Percentiles rank a stretch among this genome's conserved stretches.
phyloP scores from a whole-genome alignment of 2,113 vertebrate genomes.

The Arizona elegans region DNA sequence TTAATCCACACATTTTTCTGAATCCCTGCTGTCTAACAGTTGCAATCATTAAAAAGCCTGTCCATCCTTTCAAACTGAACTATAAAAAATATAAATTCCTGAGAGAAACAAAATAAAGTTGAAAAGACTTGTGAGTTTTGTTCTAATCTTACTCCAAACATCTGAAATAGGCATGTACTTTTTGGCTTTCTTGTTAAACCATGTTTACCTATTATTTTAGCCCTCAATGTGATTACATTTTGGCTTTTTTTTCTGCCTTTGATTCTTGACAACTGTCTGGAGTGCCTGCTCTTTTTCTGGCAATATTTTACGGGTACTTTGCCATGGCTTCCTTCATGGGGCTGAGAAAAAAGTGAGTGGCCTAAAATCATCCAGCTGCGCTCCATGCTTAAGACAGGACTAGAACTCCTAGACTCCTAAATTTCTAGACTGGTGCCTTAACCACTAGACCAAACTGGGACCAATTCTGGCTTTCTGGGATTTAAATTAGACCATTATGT shows the following conservation, averaged over 20 bases:
- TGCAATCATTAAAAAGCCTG: not conserved
- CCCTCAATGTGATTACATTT: not conserved
- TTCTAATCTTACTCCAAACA: not conserved
- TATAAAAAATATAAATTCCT: not conserved
- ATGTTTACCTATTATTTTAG: not conserved
- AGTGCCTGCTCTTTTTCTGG: not conserved
- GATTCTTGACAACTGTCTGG: not conserved
- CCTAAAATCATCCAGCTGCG: not conserved
- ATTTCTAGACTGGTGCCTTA: not conserved
- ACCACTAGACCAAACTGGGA: not conserved
- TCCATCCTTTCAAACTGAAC: not conserved
- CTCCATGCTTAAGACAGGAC: not conserved
- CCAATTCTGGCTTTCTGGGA: not conserved
- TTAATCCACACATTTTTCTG: not conserved
- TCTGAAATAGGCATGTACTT: not conserved
- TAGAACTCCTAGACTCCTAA: not conserved
- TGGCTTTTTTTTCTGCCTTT: not conserved
- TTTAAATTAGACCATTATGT: not conserved
- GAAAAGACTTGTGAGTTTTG: not conserved
- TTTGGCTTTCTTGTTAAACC: not conserved
- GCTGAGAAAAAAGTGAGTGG: not conserved
- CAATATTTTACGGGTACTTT: not conserved
- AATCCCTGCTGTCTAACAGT: not conserved
- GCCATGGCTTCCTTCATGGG: not conserved
- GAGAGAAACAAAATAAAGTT: not conserved